These are phyloP conservation scores for Cirrhinus mrigala DNA, from an alignment of 2,797 vertebrate genomes.

Conservation along the genomic window DNA sequence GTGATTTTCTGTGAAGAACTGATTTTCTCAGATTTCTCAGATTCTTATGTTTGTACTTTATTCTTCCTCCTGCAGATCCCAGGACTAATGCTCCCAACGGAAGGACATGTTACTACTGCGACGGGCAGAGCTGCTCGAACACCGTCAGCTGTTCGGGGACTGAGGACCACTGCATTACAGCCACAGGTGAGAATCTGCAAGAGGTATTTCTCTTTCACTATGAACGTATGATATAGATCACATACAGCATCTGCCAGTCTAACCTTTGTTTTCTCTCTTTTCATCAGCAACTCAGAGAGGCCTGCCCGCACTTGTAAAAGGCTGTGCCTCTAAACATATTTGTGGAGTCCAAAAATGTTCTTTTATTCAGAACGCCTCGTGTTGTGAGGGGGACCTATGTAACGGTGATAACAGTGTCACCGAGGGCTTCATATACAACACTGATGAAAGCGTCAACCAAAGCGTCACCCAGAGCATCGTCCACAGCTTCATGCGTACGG, in stretches of 20 bases:
- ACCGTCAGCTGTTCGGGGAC: too few species aligned
- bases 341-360: background rate
- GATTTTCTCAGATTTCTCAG: too few species aligned
- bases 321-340: background rate
- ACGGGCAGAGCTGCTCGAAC: too few species aligned
- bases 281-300: background rate
- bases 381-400: slow-evolving; percentile 9
- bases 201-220: too few species aligned
- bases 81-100: background rate
- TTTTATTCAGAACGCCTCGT: background rate
- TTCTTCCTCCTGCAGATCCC: background rate
- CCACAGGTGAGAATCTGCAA: too few species aligned
- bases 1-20: too few species aligned
- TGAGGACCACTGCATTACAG: too few species aligned
- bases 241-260: too few species aligned
- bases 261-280: background rate
- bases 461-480: too few species aligned
- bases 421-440: accelerated
- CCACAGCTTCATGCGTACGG: too few species aligned
- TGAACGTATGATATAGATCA: too few species aligned
- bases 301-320: background rate
- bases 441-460: background rate
- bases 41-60: too few species aligned
- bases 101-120: background rate
- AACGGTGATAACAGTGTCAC: background rate